Percentiles rank a stretch among this genome's conserved stretches.
Conservation (phyloP, 1,140 invertebrate species). For the Procambarus virginalis region DNA sequence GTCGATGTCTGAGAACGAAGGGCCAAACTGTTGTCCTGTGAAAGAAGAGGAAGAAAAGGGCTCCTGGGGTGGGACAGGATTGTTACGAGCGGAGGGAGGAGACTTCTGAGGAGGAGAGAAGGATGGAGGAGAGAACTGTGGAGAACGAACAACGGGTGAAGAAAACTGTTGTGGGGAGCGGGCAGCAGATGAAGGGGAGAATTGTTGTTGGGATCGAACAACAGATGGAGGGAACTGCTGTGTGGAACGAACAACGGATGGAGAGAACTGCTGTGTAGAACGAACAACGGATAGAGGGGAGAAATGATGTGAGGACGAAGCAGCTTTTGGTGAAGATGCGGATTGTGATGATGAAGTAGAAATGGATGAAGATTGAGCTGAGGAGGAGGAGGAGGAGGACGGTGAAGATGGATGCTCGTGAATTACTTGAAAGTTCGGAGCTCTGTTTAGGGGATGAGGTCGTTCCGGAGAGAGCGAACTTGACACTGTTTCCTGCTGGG, state of each 20-base stretch:
- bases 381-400: neutral
- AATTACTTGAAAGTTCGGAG: neutral
- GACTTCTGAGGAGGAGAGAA: neutral
- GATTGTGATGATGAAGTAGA: neutral
- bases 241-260: neutral
- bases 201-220: neutral
- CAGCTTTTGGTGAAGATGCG: neutral
- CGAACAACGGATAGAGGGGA: neutral
- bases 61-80: neutral
- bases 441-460: neutral
- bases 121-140: neutral
- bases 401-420: no score
- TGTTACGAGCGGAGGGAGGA: slow-evolving; percentile 14
- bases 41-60: slow-evolving; percentile 44
- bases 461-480: neutral
- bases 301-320: neutral
- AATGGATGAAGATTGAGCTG: neutral
- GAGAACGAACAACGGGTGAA: neutral
- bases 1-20: slow-evolving; percentile 34
- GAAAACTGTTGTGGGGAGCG: no score
- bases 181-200: neutral
- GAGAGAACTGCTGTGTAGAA: neutral
- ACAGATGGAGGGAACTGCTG: no score
- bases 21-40: slow-evolving; percentile 48
- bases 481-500: neutral